A percentile compares a stretch with the other conserved stretches of the same genome.
These are phyloP conservation scores for Cricetomys ansorgei DNA, from an alignment of 2,113 vertebrate genomes.

Conservation along the genomic window DNA sequence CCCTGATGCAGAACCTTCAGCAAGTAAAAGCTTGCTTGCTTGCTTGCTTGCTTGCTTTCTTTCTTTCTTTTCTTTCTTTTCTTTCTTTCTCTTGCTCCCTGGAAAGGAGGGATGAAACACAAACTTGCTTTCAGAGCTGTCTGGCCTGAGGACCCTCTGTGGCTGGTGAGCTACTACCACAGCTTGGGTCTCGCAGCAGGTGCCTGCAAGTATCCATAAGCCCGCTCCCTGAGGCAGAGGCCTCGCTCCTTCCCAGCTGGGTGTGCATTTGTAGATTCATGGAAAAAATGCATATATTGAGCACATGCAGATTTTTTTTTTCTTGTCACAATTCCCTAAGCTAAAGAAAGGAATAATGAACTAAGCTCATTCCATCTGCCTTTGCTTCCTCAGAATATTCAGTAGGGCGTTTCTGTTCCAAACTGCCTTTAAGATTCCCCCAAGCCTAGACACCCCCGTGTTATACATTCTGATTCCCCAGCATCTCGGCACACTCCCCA, in stretches of 20 bases:
- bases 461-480: not conserved
- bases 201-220: not conserved
- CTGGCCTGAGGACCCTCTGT: not conserved
- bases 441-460: not conserved
- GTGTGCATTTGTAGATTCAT: not conserved
- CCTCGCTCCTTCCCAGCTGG: not conserved
- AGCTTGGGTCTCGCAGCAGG: not conserved
- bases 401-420: slow-evolving; percentile 13
- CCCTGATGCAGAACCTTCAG: not conserved
- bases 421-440: not conserved
- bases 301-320: not conserved
- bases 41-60: too few species aligned
- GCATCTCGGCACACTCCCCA: not conserved
- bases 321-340: not conserved
- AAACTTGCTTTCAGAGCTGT: not conserved
- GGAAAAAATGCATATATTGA: not conserved
- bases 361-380: not conserved
- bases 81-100: not conserved
- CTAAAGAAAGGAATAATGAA: not conserved
- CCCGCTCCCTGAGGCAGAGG: not conserved
- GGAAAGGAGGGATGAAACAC: not conserved
- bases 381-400: slow-evolving; percentile 9
- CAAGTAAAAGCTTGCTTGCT: too few species aligned
- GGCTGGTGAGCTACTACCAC: not conserved
- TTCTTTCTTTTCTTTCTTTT: too few species aligned